Evolutionary conservation across 2,888 invertebrate species (phyloP).

Genomic region (Erebia epiphron): DNA sequence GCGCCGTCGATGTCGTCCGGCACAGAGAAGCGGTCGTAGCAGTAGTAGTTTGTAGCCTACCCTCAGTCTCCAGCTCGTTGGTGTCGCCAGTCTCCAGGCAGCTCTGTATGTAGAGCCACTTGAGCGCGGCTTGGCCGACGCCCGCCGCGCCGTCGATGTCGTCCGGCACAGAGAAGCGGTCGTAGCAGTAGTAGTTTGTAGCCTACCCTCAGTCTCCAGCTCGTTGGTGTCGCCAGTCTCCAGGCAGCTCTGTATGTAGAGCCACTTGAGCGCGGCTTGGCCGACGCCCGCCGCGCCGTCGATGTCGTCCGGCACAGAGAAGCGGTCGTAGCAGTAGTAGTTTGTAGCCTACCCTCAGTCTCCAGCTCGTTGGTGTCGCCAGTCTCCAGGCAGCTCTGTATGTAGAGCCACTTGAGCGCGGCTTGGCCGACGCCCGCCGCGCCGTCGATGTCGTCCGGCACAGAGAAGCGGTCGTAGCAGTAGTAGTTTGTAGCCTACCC

Average conservation of each 20-base stretch:
- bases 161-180: slow-evolving; percentile 58
- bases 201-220: slow-evolving; percentile 55
- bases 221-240: slow-evolving; percentile 47
- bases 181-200: slow-evolving; percentile 65
- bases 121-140: slow-evolving; percentile 49
- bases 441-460: slow-evolving; percentile 46
- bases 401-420: slow-evolving; percentile 63
- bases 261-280: slow-evolving; percentile 58
- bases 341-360: slow-evolving; percentile 53
- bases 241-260: slow-evolving; percentile 62
- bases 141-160: slow-evolving; percentile 46
- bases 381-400: slow-evolving; percentile 58
- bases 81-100: slow-evolving; percentile 50
- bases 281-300: slow-evolving; percentile 45
- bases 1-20: slow-evolving; percentile 45
- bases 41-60: slow-evolving; percentile 58
- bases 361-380: slow-evolving; percentile 49
- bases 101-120: slow-evolving; percentile 66
- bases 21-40: slow-evolving; percentile 64
- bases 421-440: slow-evolving; percentile 46
- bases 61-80: slow-evolving; percentile 52
- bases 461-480: slow-evolving; percentile 64
- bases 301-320: slow-evolving; percentile 52
- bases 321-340: slow-evolving; percentile 66
- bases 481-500: slow-evolving; percentile 60